Percentiles rank a stretch among this genome's conserved stretches.
Evolutionary conservation across 1,140 invertebrate genomes (phyloP).

Genomic region (Cotesia chilonis): DNA sequence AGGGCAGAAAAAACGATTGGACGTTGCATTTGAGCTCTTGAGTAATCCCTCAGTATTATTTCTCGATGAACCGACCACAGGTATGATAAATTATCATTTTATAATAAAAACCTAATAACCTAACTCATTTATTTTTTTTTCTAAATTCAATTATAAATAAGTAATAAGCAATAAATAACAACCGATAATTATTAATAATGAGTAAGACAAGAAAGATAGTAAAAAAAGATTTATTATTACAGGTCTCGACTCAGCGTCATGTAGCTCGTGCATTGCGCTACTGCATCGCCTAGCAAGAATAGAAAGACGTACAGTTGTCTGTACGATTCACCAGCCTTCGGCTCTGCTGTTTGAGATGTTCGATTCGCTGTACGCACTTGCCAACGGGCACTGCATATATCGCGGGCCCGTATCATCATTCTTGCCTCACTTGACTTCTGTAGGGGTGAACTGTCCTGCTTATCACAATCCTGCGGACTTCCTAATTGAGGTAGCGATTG

Average conservation of each 20-base stretch:
- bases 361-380: constrained; percentile 90
- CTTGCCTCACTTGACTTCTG: constrained; percentile 81
- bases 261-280: constrained; percentile 85
- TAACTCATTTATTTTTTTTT: constrained; percentile 11
- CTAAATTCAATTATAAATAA: not conserved
- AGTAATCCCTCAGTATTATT: constrained; percentile 82
- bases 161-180: not conserved
- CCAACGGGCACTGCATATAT: constrained; percentile 89
- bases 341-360: constrained; percentile 96
- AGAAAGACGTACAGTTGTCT: constrained; percentile 90
- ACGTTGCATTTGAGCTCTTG: constrained; percentile 73
- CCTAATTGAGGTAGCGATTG: constrained; percentile 81
- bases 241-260: constrained; percentile 92
- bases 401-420: constrained; percentile 78
- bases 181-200: not conserved
- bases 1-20: constrained; percentile 78
- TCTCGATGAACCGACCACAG: constrained; percentile 79
- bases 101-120: not conserved
- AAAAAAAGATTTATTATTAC: constrained; percentile 48
- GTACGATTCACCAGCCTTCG: constrained; percentile 96
- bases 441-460: constrained; percentile 84
- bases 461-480: constrained; percentile 98
- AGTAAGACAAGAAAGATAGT: constrained; percentile 7
- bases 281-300: constrained; percentile 79
- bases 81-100: constrained; percentile 55